Evolutionary conservation across 2,113 vertebrate species (phyloP).

Genomic region (Cheilinus undulatus): DNA sequence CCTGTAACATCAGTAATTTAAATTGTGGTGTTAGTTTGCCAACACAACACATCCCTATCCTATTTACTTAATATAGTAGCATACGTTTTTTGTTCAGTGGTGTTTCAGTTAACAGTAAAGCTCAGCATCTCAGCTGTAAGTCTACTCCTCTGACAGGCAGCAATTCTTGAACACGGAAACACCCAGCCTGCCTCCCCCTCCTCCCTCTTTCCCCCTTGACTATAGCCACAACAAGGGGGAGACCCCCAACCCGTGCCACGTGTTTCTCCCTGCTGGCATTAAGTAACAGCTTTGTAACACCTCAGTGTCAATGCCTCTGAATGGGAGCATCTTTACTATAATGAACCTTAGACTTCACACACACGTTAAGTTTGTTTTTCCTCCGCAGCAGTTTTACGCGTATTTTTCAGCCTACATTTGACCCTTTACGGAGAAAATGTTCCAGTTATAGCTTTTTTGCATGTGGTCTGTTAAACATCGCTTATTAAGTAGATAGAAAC

Average conservation of each 20-base stretch:
- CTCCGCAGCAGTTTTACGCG: neutral
- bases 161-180: neutral
- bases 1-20: too few relatives aligned
- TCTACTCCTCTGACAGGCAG: neutral
- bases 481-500: neutral
- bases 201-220: neutral
- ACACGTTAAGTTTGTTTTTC: neutral
- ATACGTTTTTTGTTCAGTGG: neutral
- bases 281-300: neutral
- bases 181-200: neutral
- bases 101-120: too few relatives aligned
- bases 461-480: neutral
- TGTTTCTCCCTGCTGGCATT: constrained; percentile 27
- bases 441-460: neutral
- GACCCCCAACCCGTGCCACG: constrained; percentile 44
- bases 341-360: neutral
- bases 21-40: too few relatives aligned
- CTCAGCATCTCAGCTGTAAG: neutral
- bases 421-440: neutral
- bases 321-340: neutral
- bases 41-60: too few relatives aligned
- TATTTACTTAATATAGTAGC: neutral
- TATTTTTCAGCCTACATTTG: neutral
- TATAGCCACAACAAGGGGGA: constrained; percentile 1
- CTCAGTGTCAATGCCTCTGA: neutral